Base-by-base conservation (phyloP, 2,888 invertebrate species). In the Pediacus dermestoides region DNA sequence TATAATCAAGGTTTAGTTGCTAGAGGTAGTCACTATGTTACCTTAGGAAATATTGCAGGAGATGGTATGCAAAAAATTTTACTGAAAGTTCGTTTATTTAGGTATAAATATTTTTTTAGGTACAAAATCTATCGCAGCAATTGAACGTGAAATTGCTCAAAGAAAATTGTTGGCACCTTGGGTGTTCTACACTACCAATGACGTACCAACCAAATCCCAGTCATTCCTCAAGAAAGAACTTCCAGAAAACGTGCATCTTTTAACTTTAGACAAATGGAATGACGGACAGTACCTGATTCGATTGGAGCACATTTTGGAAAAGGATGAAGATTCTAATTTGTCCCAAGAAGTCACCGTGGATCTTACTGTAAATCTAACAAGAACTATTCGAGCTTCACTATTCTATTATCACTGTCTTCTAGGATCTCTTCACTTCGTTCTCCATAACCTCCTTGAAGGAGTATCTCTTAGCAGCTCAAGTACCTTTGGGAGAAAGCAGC, bases 181-280 rank as follows among this genome's bases (percentile, higher is more conserved):
- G 34, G 11, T 34, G 12, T 39, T 39, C 9, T 39, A 16, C 23
- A 39, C 39, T 3, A 14, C 34, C n/a, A 18, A 47, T 16, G 36
- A 38, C 16, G 25, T 42, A 6, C 26, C 0, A 53, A 27, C 16
- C 25, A 23, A 50, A 53, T 4, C 53, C 78, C 78, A 74, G 64
- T 54, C 63, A 72, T 12, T 79, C 74, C 2, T 52, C 82, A 3
- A 52, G 71, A 1, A 51, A 60, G 58, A 68, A 0, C 56, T 90
- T 2, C 87, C 88, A 0, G 63, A 70, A 14, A 84, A 84, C 23
- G 67, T 89, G 0, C 82, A 88, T 55, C 64, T 91, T 25, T 65
- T 91, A 3, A 88, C 88, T 0, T 55, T 89, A 25, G 90, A 90
- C 54, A 85, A 85, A 0, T 86, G 83, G 82, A 73, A 73, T 16